Conservation (phyloP, 2,113 vertebrate genomes). For the Rhombomys opimus region DNA sequence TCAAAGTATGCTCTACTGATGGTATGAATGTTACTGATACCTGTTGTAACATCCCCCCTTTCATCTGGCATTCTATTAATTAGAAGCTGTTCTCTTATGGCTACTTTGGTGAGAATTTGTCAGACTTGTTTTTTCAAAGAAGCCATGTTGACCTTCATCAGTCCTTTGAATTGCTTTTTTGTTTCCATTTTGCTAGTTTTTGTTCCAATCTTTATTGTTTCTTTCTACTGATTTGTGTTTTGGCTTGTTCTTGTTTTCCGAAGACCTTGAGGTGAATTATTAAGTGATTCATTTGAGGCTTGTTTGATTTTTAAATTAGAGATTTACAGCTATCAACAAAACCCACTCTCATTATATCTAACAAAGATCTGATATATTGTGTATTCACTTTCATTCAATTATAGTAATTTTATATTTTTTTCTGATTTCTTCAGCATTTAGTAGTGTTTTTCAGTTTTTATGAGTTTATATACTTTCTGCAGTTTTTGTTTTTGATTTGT, state of each 20-base stretch:
- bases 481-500: neutral
- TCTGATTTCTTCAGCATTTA: neutral
- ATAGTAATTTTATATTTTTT: neutral
- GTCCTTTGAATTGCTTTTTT: neutral
- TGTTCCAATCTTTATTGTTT: neutral
- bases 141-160: neutral
- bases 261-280: neutral
- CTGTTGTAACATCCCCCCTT: neutral
- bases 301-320: neutral
- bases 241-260: neutral
- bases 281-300: neutral
- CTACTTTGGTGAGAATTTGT: neutral
- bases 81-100: neutral
- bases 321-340: neutral
- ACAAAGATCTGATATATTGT: neutral
- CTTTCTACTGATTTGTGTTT: neutral
- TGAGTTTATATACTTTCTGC: neutral
- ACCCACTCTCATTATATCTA: neutral
- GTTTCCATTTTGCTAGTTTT: neutral
- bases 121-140: neutral
- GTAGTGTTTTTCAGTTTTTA: neutral
- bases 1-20: neutral
- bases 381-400: neutral
- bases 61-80: neutral
- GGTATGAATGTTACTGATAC: too few relatives aligned